phyloP scores from a whole-genome alignment of 2,888 invertebrate genomes.

The Minunthozetes semirufus region DNA sequence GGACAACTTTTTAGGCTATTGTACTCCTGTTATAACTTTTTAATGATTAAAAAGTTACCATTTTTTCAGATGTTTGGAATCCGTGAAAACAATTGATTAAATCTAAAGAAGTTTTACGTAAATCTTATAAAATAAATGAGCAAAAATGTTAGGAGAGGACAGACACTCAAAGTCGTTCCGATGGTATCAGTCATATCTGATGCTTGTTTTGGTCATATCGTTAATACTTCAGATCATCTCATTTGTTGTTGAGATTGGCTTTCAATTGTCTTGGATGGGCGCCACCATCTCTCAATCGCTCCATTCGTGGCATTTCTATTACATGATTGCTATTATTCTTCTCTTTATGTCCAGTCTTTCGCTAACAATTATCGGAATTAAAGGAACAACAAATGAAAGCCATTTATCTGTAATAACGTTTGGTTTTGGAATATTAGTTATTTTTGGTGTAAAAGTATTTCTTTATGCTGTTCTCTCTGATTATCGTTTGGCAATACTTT shows the following conservation, averaged over 20 bases:
- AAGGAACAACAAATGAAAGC: conserved; percentile 16
- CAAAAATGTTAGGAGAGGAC: background rate
- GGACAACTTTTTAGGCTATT: background rate
- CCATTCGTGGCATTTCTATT: background rate
- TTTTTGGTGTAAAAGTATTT: background rate
- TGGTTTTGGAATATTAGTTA: background rate
- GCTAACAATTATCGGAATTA: conserved; percentile 12
- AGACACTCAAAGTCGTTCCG: conserved; percentile 6
- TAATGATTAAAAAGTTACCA: background rate
- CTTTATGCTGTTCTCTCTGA: background rate
- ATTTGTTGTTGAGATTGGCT: background rate
- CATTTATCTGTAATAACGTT: background rate
- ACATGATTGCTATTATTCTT: background rate
- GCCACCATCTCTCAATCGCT: background rate
- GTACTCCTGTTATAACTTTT: background rate
- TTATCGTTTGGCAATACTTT: conserved; percentile 9
- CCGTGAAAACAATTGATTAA: background rate
- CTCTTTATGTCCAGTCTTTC: background rate
- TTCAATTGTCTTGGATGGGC: background rate
- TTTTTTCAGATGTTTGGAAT: background rate
- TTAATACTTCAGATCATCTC: conserved; percentile 2
- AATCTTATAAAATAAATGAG: background rate
- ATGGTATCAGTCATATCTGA: conserved; percentile 6
- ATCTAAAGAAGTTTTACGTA: background rate
- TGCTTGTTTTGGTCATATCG: background rate